A percentile compares a stretch with the other conserved stretches of the same genome.
These are phyloP conservation scores for Trachymyrmex cornetzi DNA, from an alignment of 1,140 invertebrate genomes.

Conservation along the genomic window DNA sequence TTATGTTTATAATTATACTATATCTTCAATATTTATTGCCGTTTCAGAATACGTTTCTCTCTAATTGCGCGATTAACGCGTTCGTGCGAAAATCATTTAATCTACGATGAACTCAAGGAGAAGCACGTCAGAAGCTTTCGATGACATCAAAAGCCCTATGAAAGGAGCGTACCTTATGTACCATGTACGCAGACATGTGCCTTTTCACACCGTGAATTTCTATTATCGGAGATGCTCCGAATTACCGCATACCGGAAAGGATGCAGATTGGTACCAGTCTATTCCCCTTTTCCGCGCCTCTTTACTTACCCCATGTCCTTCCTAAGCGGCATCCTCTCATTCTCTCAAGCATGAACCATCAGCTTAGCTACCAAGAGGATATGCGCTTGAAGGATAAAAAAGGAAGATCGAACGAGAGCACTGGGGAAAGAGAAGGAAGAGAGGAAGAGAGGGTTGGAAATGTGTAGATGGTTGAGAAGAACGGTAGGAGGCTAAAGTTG, in stretches of 20 bases:
- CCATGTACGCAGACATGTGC: conserved; percentile 49
- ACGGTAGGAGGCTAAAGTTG: conserved; percentile 60
- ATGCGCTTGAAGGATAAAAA: conserved; percentile 49
- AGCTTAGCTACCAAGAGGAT: conserved; percentile 35
- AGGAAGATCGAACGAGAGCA: conserved; percentile 8
- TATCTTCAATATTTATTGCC: not conserved
- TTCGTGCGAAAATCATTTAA: conserved; percentile 22
- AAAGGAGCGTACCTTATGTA: conserved; percentile 43
- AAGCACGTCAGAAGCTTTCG: conserved; percentile 19
- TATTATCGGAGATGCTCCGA: conserved; percentile 71
- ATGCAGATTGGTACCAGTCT: conserved; percentile 70
- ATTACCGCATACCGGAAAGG: conserved; percentile 71
- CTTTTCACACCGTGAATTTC: conserved; percentile 69
- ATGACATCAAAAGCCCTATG: conserved; percentile 51
- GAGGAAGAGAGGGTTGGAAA: conserved; percentile 15
- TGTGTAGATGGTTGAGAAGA: conserved; percentile 43
- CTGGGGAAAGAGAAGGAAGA: not conserved
- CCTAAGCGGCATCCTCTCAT: conserved; percentile 28
- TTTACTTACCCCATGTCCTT: conserved; percentile 35
- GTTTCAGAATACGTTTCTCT: not conserved
- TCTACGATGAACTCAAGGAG: conserved; percentile 8
- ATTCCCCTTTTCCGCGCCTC: conserved; percentile 42
- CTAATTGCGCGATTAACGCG: not conserved
- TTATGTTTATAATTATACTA: not conserved
- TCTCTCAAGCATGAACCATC: conserved; percentile 27